Base-by-base conservation (phyloP, 2,888 invertebrate genomes). In the Temnothorax rugatulus region DNA sequence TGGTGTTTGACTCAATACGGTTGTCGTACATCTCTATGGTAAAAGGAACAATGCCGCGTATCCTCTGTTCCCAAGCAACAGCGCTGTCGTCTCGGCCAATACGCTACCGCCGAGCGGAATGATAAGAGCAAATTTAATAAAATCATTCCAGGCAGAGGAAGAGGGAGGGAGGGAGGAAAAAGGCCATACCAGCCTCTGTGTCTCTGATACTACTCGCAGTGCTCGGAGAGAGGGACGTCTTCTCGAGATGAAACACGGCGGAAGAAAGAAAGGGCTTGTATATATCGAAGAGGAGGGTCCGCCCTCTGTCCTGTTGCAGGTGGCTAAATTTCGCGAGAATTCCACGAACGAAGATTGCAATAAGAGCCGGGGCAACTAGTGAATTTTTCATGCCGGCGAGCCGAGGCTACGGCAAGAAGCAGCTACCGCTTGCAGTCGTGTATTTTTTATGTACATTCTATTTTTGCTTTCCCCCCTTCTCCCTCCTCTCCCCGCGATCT, bases 101-200 rank as follows among this genome's bases (percentile, higher is more conserved):
- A 61, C 68, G 50, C 71, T 82, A 87, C 83, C 69, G 74, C 68
- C 69, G 63, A 82, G 83, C 41, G 54, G 77, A 89, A 88, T 82
- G 90, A 90, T 89, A 91, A 87, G 89, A 87, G 88, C 84, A 87
- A 90, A 91, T 92, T 92, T 91, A 91, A 92, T 92, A 91, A 91
- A 92, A 92, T 92, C 89, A 90, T 90, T 79, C 86, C 54, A 64
- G 61, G 50, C 74, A 81, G 64, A 79, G 77, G 68, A 34, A 21
- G 59, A 59, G 4, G 29, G 44, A 13, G 47, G 4, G 21, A 75
- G 34, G 54, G n/a, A 18, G 47, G 25, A 38, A 47, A 71, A 71
- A 47, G 73, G 47, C 47, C 73, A 84, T 63, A 54, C 59, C 71
- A 83, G 82, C 54, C 77, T 69, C 85, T 74, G 69, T 75, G 81